phyloP scores from a whole-genome alignment of 2,113 vertebrate species.

The Acanthisitta chloris region DNA sequence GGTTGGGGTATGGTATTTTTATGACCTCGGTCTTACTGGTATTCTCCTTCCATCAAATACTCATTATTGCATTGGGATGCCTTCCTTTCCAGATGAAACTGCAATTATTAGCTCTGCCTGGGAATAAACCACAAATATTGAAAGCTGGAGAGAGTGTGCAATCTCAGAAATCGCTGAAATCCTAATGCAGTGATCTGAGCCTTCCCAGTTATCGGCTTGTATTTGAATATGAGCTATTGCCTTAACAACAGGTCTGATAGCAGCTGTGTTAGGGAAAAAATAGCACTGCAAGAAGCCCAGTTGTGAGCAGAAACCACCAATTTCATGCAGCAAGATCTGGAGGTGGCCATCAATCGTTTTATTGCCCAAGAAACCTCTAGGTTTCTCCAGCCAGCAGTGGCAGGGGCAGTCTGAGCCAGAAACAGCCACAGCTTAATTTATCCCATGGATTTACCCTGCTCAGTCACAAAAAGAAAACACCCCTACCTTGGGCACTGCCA shows the following conservation, averaged over 20 bases:
- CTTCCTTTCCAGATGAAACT: background rate
- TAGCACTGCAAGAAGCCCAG: background rate
- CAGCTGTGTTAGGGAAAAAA: background rate
- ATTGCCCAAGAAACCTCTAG: background rate
- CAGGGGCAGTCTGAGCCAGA: background rate
- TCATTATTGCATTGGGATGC: background rate
- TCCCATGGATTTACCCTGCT: background rate
- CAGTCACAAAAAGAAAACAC: background rate
- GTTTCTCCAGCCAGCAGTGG: background rate
- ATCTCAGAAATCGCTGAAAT: background rate
- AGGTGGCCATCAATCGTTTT: background rate
- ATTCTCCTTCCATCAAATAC: conserved; percentile 1
- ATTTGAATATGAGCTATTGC: background rate
- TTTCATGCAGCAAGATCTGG: background rate
- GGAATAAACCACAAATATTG: background rate
- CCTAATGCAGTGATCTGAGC: background rate
- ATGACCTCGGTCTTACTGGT: background rate
- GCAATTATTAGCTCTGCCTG: background rate
- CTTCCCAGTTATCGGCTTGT: background rate
- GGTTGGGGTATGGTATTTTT: conserved; percentile 15
- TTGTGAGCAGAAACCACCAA: background rate
- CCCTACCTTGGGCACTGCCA: background rate
- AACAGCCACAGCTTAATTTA: background rate
- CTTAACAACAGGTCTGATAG: background rate
- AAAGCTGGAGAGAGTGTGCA: background rate